Evolutionary conservation across 2,888 invertebrate genomes (phyloP).

Genomic region (Plebejus melissa): DNA sequence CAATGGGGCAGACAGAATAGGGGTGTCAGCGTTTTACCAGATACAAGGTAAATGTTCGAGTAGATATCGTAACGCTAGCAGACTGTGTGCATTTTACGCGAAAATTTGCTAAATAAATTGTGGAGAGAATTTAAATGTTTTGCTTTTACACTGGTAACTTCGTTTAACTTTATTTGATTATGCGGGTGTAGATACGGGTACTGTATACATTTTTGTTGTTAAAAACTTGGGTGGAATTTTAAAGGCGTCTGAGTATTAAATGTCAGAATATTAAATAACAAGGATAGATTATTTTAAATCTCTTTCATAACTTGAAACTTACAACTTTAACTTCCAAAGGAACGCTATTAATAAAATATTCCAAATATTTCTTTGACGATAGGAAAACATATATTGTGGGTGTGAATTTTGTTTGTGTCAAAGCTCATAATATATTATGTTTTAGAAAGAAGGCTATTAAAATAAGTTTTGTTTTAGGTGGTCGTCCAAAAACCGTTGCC

Average conservation of each 20-base stretch:
- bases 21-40: constrained; percentile 92
- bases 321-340: neutral
- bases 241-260: neutral
- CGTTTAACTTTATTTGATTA: neutral
- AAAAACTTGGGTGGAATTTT: neutral
- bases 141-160: neutral
- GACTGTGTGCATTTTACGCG: neutral
- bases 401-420: no score
- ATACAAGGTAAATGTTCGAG: constrained; percentile 83
- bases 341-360: neutral
- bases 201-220: neutral
- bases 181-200: neutral
- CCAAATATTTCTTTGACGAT: neutral
- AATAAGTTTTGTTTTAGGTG: constrained; percentile 70
- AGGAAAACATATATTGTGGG: neutral
- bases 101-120: neutral
- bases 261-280: neutral
- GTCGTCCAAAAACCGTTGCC: constrained; percentile 85
- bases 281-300: neutral
- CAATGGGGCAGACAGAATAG: constrained; percentile 92
- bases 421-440: no score
- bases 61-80: neutral
- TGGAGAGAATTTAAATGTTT: neutral
- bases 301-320: neutral
- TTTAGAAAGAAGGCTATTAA: neutral